Evolutionary conservation across 2,113 vertebrate genomes (phyloP).

Genomic region (Deroptyus accipitrinus): DNA sequence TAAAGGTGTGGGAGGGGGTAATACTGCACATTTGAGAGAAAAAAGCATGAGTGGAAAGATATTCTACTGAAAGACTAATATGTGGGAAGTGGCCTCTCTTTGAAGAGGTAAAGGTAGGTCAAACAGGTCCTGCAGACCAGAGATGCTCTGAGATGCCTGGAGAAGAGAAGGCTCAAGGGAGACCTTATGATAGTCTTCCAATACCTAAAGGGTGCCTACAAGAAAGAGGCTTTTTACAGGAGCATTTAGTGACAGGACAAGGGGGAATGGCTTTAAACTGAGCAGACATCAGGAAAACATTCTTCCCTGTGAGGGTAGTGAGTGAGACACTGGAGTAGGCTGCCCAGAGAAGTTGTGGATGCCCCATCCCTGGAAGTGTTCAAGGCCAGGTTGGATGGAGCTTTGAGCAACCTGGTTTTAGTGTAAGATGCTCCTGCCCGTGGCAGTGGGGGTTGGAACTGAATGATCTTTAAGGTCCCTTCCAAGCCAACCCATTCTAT

Average conservation of each 20-base stretch:
- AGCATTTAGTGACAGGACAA: neutral
- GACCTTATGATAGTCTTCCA: neutral
- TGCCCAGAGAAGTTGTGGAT: neutral
- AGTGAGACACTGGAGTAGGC: neutral
- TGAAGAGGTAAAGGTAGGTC: neutral
- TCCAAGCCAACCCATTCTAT: neutral
- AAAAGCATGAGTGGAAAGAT: neutral
- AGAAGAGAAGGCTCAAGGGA: neutral
- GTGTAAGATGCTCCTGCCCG: neutral
- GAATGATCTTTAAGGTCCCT: neutral
- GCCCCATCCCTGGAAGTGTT: neutral
- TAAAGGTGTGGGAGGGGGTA: neutral
- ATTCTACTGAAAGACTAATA: neutral
- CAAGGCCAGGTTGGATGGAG: neutral
- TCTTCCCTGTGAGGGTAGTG: neutral
- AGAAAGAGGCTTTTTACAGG: neutral
- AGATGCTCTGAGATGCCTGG: neutral
- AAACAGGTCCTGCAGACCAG: neutral
- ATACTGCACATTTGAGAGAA: neutral
- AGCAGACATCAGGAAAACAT: neutral
- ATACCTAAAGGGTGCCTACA: neutral
- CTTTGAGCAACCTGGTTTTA: neutral
- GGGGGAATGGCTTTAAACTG: neutral
- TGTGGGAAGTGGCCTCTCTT: neutral
- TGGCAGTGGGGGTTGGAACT: neutral